Evolutionary conservation across 1,140 invertebrate genomes (phyloP), one percentile per base, ranked within the genome.

Genomic region (Scaptomyza pallida): DNA sequence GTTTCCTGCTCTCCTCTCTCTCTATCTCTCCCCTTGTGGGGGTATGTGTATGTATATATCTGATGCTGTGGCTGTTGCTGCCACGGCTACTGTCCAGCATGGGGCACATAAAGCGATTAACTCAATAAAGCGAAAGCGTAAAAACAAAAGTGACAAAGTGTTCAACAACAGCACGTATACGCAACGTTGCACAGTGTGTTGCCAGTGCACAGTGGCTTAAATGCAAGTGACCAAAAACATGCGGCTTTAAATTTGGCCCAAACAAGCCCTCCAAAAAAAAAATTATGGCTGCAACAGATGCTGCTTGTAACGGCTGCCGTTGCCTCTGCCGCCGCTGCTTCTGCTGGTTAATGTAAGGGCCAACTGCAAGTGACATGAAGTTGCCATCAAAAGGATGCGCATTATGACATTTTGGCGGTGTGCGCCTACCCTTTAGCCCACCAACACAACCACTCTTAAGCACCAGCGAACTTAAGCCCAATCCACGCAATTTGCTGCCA

Each of bases 121-220:
- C 77, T 80, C 77, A 80, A 80, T 80, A 80, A 80, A 80, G 77
- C 77, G 77, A 62, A 67, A 79, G 72, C 77, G 77, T 79, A 80
- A 79, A 79, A 79, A 79, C 76, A 79, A 79, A 80, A 79, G 77
- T 75, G 77, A 79, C 77, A 79, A 79, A 79, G 76, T 79, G 76
- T 61, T 59, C 45, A 33, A 26, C 35, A n/a, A 45, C 45, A 60
- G 19, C 55, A 61, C 33, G 40, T 50, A 67, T 48, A 50, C 44
- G 44, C 33, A 16, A 37, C n/a, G 45, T 12, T 37, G 17, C 17
- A 33, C 51, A 15, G 13, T 23, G 19, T 33, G 43, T 17, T 17
- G 19, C 59, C 40, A 19, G 21, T 12, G 59, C 45, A 21, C 59
- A 40, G 19, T 51, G 59, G 21, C 57, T 70, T 76, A 76, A 71